Percentiles rank a stretch among this genome's conserved stretches.
phyloP scores from a whole-genome alignment of 2,888 invertebrate genomes.

The Hedya salicella region DNA sequence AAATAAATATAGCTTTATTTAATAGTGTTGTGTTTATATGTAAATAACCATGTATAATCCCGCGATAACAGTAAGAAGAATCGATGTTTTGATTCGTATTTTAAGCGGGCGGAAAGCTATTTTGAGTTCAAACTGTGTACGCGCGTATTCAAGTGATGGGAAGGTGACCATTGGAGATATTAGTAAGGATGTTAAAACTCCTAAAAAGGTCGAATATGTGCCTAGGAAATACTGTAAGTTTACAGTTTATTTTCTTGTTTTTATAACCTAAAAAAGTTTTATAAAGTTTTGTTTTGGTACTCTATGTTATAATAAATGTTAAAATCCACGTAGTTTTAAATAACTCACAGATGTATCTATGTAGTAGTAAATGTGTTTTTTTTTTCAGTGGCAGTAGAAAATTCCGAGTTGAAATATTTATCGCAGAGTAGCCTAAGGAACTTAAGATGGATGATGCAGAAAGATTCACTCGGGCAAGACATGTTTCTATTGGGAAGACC shows the following conservation, averaged over 20 bases:
- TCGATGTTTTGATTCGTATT: slow-evolving; percentile 82
- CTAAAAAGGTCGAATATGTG: slow-evolving; percentile 92
- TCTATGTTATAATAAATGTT: background rate
- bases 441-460: slow-evolving; percentile 98
- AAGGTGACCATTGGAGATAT: slow-evolving; percentile 91
- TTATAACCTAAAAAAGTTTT: slow-evolving; percentile 53
- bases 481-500: slow-evolving; percentile 97
- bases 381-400: slow-evolving; percentile 72
- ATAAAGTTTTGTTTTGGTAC: slow-evolving; percentile 14
- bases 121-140: slow-evolving; percentile 69
- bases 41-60: slow-evolving; percentile 69
- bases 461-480: slow-evolving; percentile 96
- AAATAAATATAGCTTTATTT: slow-evolving; percentile 30
- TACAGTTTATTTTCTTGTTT: slow-evolving; percentile 36
- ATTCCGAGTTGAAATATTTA: slow-evolving; percentile 83
- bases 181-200: slow-evolving; percentile 83
- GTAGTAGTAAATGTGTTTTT: slow-evolving; percentile 1
- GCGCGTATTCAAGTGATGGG: slow-evolving; percentile 77
- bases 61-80: slow-evolving; percentile 72
- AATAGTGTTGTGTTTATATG: slow-evolving; percentile 45
- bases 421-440: slow-evolving; percentile 91
- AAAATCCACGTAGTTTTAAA: background rate
- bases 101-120: slow-evolving; percentile 71
- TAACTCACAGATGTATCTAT: no score
- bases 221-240: slow-evolving; percentile 92